Evolutionary conservation across 2,888 invertebrate genomes (phyloP).

Genomic region (Ypsolopha scabrella): DNA sequence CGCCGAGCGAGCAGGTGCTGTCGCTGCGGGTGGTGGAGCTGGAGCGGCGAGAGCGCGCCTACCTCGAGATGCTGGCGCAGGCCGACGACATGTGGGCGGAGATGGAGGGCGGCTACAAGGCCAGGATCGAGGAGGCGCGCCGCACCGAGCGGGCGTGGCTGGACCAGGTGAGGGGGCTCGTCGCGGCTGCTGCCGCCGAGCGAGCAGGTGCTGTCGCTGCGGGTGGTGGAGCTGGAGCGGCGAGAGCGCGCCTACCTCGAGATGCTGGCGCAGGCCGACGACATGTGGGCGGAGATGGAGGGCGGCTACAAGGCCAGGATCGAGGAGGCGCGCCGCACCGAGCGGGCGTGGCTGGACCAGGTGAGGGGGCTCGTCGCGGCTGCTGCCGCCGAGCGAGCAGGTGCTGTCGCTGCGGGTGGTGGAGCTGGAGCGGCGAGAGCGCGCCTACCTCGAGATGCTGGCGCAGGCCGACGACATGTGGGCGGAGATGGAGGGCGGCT

Average conservation of each 20-base stretch:
- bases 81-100: conserved; percentile 69
- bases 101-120: conserved; percentile 74
- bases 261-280: not conserved
- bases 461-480: conserved; percentile 46
- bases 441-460: not conserved
- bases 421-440: not conserved
- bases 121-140: conserved; percentile 63
- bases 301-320: conserved; percentile 73
- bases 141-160: conserved; percentile 56
- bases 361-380: not conserved
- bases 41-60: not conserved
- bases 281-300: conserved; percentile 77
- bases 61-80: not conserved
- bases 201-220: conserved; percentile 71
- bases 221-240: conserved; percentile 16
- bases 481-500: conserved; percentile 75
- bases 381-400: conserved; percentile 53
- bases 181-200: conserved; percentile 24
- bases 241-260: not conserved
- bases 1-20: conserved; percentile 68
- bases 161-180: not conserved
- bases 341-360: conserved; percentile 43
- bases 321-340: conserved; percentile 53
- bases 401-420: conserved; percentile 65
- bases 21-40: conserved; percentile 45